These are phyloP conservation scores for Sabatieria punctata DNA, from an alignment of 2,888 invertebrate genomes.

Conservation along the genomic window DNA sequence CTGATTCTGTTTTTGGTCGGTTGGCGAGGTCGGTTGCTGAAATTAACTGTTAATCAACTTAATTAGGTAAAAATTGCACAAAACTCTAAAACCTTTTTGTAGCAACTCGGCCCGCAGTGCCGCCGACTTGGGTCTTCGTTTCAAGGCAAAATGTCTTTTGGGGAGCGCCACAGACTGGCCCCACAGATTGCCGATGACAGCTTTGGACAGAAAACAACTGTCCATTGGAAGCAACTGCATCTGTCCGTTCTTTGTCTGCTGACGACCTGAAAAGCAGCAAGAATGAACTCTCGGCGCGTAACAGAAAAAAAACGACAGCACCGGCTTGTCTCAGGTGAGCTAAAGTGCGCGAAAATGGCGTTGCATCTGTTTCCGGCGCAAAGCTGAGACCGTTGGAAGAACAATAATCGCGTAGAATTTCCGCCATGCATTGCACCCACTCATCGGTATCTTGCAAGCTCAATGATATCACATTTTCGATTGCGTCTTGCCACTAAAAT, in stretches of 20 bases:
- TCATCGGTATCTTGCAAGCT: neutral
- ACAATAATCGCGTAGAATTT: neutral
- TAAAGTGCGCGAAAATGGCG: too few species aligned
- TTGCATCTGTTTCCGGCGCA: neutral
- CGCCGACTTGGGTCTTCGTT: conserved; percentile 84
- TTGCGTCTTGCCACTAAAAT: neutral
- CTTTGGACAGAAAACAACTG: too few species aligned
- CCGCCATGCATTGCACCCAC: neutral
- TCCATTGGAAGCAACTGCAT: too few species aligned
- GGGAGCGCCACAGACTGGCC: too few species aligned
- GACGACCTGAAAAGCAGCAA: too few species aligned
- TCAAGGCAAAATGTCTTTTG: conserved; percentile 65
- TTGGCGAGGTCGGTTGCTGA: neutral
- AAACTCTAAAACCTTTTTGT: conserved; percentile 54
- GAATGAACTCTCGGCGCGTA: too few species aligned
- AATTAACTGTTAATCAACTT: too few species aligned
- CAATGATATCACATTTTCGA: neutral
- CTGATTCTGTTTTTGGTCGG: conserved; percentile 4
- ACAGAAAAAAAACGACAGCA: too few species aligned
- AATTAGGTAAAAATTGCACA: too few species aligned
- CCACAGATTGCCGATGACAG: too few species aligned
- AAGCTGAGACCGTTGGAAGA: conserved; percentile 11
- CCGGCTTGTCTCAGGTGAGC: too few species aligned
- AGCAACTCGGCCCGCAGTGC: conserved; percentile 68
- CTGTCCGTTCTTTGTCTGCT: too few species aligned